Base-by-base conservation (phyloP, 2,888 invertebrate genomes). In the Rambutsinella grinnellia region DNA sequence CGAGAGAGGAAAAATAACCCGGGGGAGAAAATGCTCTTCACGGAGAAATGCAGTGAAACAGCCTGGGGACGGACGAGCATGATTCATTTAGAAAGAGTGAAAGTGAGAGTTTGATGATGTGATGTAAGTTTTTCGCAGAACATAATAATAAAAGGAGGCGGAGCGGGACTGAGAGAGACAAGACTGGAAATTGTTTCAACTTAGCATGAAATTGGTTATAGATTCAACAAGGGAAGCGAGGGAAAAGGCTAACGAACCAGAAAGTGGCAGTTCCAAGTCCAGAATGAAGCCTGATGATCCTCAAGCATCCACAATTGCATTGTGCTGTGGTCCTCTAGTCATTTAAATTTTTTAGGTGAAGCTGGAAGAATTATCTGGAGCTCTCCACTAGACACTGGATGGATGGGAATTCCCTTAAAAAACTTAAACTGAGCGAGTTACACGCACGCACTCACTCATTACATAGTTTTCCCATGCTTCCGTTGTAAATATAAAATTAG, bases 51-150 rank as follows among this genome's bases (percentile, higher is more conserved):
- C n/a, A n/a, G n/a, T n/a, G n/a, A n/a, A n/a, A n/a, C n/a, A n/a
- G n/a, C n/a, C n/a, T 36, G 3, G 49, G 61, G 47, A 51, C 17
- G 15, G 61, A 67, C 56, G 70, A 63, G n/a, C 65, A 72, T 58
- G 71, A 72, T 72, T 72, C 71, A 72, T 72, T 72, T 72, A 72
- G 65, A 27, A 72, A 72, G 68, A 6, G 6, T 17, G 28, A 19
- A 44, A 1, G 24, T 61, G 36, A 8, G 36, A 36, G 36, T 13
- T n/a, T 36, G 36, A 36, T 36, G 36, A 36, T 36, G 36, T 36
- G 36, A 36, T 26, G 56, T 24, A 26, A 56, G 26, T 56, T 56
- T 5, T n/a, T n/a, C n/a, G n/a, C n/a, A 13, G 26, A 10, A 8
- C 56, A 26, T 3, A 56, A 56, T 23, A 21, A n/a, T 56, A 3